Evolutionary conservation across 2,797 vertebrate species (phyloP), one percentile per base, ranked within the genome.

Genomic region (Champsocephalus gunnari): DNA sequence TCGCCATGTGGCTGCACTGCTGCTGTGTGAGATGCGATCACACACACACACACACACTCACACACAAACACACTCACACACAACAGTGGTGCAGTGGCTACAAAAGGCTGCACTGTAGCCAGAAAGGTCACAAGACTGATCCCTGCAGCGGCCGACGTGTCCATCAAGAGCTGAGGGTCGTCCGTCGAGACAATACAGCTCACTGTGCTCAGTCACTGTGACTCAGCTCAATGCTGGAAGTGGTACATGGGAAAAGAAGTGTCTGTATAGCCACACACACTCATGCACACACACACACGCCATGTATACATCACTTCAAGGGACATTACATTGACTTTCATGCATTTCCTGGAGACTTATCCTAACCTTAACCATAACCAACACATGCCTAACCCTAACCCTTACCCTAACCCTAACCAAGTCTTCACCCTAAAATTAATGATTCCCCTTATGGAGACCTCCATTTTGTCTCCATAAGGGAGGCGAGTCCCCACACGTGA

Each of bases 41-140:
- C 21, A 11, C 60, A 48, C 70, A 32, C 66, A 45, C 54, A 12
- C 61, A 45, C 54, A 12, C 61, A 45, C 54, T 9, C 65, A 45
- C 54, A 11, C 64, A 38, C 38, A 16, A 13, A 16, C 21, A 16
- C 60, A 48, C 70, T 19, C 66, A 45, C 54, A 12, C 73, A 12
- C 61, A 45, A 41, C 54, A 12, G 43, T 1, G n/a, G 50, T n/a
- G 50, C 32, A 19, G 55, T 0, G 9, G 71, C 73, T 61, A 77
- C 74, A 79, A 59, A 38, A 79, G 53, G 48, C 65, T 48, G 59
- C 48, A 51, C 51, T 79, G 81, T 71, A 59, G 72, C 71, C 45
- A 19, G 7, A 70, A 38, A 79, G 66, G 87, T 84, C 87, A 81
- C 14, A 38, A 16, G 57, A 54, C 44, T 5, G 61, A 77, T 57